Percentiles rank a stretch among this genome's conserved stretches.
These are phyloP conservation scores for Ostrea edulis DNA, from an alignment of 1,140 invertebrate species.

Conservation along the genomic window DNA sequence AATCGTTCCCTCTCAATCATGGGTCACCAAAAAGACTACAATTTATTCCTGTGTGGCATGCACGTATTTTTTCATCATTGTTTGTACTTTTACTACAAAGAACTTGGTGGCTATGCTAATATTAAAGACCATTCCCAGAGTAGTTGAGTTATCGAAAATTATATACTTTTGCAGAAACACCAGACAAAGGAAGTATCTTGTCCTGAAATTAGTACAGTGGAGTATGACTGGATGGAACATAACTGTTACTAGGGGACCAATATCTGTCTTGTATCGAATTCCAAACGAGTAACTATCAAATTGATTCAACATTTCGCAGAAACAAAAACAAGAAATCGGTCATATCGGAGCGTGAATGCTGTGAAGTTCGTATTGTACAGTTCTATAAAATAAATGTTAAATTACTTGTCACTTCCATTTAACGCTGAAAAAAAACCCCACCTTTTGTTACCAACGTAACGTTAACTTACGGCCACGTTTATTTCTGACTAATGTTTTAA, in stretches of 20 bases:
- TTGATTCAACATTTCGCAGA: background rate
- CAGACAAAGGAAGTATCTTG: background rate
- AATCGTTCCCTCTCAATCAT: background rate
- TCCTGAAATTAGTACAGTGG: background rate
- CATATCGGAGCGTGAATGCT: background rate
- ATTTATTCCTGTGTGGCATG: background rate
- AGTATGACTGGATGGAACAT: background rate
- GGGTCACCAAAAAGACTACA: background rate
- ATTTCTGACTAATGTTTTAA: background rate
- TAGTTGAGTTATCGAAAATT: too few relatives aligned
- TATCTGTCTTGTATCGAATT: conserved; percentile 2
- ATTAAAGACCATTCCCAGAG: background rate
- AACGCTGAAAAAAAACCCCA: background rate
- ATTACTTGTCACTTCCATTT: background rate
- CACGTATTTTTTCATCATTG: background rate
- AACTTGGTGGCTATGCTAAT: background rate
- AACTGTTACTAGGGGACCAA: background rate
- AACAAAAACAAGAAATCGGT: background rate
- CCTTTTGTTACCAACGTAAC: background rate
- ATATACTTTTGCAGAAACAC: too few relatives aligned
- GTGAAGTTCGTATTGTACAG: too few relatives aligned
- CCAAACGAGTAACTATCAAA: background rate
- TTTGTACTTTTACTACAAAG: background rate
- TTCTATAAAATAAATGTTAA: too few relatives aligned
- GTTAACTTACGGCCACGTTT: background rate